These are phyloP conservation scores for Ophion obscuratus DNA, from an alignment of 2,888 invertebrate species.

Conservation along the genomic window DNA sequence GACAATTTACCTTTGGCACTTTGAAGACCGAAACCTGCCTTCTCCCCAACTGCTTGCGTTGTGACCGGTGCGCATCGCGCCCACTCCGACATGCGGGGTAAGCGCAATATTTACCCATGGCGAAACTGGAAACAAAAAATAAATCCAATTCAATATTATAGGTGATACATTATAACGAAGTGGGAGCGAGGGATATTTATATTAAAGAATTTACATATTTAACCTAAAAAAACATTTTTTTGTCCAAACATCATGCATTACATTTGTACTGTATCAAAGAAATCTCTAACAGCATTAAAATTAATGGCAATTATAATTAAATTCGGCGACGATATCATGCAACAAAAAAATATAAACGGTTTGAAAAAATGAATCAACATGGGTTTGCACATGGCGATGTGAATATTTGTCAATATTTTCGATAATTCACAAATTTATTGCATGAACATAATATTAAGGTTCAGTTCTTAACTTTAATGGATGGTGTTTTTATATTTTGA, in stretches of 20 bases:
- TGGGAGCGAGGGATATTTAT: slow-evolving; percentile 5
- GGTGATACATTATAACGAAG: slow-evolving; percentile 3
- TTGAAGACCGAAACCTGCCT: slow-evolving; percentile 16
- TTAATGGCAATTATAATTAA: too few relatives aligned
- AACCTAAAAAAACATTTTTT: slow-evolving; percentile 6
- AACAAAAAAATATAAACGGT: too few relatives aligned
- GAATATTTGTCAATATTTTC: too few relatives aligned
- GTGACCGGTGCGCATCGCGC: slow-evolving; percentile 5
- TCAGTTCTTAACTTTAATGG: too few relatives aligned
- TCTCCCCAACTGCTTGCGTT: slow-evolving; percentile 14
- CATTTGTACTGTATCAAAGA: not conserved
- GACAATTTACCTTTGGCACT: slow-evolving; percentile 13
- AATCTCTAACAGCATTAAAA: too few relatives aligned
- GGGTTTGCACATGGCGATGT: too few relatives aligned
- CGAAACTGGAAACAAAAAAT: too few relatives aligned
- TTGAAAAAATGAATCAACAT: too few relatives aligned
- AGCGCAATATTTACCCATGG: slow-evolving; percentile 5
- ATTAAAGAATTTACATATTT: slow-evolving; percentile 11
- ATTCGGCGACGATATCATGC: too few relatives aligned
- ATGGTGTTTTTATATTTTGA: too few relatives aligned
- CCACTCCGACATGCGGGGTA: slow-evolving; percentile 15
- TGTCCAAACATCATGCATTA: slow-evolving; percentile 12
- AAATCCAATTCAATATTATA: slow-evolving; percentile 15
- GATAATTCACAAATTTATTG: too few relatives aligned
- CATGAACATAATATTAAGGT: too few relatives aligned